Conservation (phyloP, 2,113 vertebrate species). For the Nothocercus nigrocapillus region DNA sequence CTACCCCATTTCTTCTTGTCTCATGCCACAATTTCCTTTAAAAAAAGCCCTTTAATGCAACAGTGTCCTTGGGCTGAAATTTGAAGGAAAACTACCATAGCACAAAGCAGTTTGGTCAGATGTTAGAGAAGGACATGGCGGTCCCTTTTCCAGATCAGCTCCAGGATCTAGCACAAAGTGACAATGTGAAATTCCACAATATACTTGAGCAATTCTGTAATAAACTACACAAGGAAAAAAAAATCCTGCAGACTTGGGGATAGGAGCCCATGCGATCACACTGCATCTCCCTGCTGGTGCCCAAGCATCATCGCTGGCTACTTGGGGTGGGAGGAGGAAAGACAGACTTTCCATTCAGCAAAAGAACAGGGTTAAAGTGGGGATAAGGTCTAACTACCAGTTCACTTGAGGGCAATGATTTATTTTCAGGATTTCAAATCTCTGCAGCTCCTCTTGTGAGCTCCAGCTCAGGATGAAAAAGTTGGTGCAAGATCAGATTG, state of each 20-base stretch:
- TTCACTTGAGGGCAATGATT: neutral
- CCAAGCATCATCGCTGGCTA: neutral
- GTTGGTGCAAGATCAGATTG: neutral
- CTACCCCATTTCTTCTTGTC: neutral
- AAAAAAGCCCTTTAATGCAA: neutral
- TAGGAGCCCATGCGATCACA: neutral
- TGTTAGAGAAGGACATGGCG: neutral
- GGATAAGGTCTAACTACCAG: neutral
- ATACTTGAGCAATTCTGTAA: neutral
- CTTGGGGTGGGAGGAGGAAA: neutral
- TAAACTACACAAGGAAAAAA: neutral
- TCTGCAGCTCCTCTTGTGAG: neutral
- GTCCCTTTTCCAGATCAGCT: neutral
- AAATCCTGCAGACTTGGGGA: neutral
- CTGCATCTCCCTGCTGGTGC: neutral
- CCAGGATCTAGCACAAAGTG: neutral
- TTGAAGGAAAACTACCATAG: neutral
- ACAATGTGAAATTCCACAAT: neutral
- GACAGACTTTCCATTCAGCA: neutral
- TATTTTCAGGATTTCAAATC: neutral
- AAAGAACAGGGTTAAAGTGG: neutral
- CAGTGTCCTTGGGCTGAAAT: neutral
- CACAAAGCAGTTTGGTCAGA: neutral
- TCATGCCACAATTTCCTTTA: neutral
- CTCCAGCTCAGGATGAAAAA: neutral